phyloP scores from a whole-genome alignment of 2,888 invertebrate genomes.

The Esperia sulphurella region DNA sequence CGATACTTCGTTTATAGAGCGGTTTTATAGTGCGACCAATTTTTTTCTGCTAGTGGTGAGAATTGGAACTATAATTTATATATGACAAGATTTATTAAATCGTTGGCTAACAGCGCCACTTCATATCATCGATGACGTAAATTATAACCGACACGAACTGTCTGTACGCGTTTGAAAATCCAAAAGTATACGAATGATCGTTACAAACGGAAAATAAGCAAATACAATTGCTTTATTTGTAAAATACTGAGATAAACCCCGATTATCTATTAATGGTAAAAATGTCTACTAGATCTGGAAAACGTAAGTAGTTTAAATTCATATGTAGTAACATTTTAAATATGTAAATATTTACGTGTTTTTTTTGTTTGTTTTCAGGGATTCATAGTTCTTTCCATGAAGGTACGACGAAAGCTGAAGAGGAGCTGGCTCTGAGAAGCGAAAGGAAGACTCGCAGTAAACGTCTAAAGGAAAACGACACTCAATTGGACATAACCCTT shows the following conservation, averaged over 20 bases:
- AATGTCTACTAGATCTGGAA: conserved; percentile 70
- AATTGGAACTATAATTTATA: too few species aligned
- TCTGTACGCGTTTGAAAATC: background rate
- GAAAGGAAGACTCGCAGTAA: conserved; percentile 50
- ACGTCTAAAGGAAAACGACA: conserved; percentile 39
- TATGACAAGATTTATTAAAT: too few species aligned
- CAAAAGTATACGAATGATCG: conserved; percentile 17
- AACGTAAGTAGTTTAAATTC: conserved; percentile 44
- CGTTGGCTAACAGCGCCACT: too few species aligned
- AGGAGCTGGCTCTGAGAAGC: conserved; percentile 26
- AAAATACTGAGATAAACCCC: conserved; percentile 22
- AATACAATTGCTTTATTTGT: conserved; percentile 14
- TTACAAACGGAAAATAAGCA: conserved; percentile 26
- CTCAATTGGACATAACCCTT: conserved; percentile 20
- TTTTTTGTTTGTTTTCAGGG: conserved; percentile 44
- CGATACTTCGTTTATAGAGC: too few species aligned
- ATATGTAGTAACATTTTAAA: background rate
- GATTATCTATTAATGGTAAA: too few species aligned
- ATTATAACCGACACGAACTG: background rate
- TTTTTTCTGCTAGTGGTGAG: too few species aligned
- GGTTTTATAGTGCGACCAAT: too few species aligned
- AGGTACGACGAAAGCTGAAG: conserved; percentile 15
- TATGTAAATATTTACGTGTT: background rate
- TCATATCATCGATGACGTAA: background rate
- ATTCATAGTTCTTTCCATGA: conserved; percentile 46